Evolutionary conservation across 2,113 vertebrate genomes (phyloP).

Genomic region (Nannobrachium achirus): DNA sequence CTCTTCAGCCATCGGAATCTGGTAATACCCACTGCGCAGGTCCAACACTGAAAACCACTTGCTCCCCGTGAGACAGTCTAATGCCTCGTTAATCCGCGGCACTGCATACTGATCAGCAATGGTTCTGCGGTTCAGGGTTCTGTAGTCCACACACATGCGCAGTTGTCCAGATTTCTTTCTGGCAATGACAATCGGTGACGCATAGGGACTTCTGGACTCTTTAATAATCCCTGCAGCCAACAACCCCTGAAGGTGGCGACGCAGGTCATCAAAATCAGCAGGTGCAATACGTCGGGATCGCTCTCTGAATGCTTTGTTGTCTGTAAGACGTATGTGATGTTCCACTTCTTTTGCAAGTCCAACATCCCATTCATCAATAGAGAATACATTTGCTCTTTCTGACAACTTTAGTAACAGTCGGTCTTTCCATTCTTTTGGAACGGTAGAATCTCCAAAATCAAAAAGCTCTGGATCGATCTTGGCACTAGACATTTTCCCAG

Average conservation of each 20-base stretch:
- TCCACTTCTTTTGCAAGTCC: constrained; percentile 10
- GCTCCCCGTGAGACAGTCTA: neutral
- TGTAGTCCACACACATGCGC: constrained; percentile 15
- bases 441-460: constrained; percentile 3
- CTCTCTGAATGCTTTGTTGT: neutral
- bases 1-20: neutral
- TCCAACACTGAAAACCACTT: constrained; percentile 3
- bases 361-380: constrained; percentile 16
- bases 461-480: neutral
- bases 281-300: neutral
- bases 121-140: constrained; percentile 12
- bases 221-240: constrained; percentile 16
- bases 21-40: too few relatives aligned
- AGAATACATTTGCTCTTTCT: constrained; percentile 25
- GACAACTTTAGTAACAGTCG: constrained; percentile 10
- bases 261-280: neutral
- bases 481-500: neutral
- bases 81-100: neutral
- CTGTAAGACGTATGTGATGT: constrained; percentile 1
- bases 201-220: constrained; percentile 21
- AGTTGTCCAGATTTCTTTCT: constrained; percentile 14
- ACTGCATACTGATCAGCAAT: neutral
- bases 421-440: constrained; percentile 19
- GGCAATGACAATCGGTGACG: constrained; percentile 9
- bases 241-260: neutral